These are phyloP conservation scores for Gallinago solitaria DNA, from an alignment of 2,797 vertebrate species.

Conservation along the genomic window DNA sequence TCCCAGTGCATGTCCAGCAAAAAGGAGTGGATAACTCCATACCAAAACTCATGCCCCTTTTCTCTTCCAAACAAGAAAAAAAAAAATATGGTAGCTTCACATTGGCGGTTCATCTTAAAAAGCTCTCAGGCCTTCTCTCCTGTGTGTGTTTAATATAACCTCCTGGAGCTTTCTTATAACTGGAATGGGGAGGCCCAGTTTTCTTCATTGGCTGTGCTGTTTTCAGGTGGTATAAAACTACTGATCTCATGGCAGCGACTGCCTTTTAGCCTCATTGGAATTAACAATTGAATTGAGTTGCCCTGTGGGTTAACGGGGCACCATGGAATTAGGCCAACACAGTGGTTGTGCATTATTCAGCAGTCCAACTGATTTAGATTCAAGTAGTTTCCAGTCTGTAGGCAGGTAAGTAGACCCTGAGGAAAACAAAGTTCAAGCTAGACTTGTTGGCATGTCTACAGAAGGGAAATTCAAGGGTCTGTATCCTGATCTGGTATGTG, in stretches of 20 bases:
- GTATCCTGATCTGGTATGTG: not conserved
- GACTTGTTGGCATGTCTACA: not conserved
- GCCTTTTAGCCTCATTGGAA: not conserved
- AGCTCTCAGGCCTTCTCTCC: not conserved
- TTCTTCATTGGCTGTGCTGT: not conserved
- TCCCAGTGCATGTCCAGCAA: not conserved
- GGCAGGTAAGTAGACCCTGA: not conserved
- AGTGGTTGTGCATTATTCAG: not conserved
- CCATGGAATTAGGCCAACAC: not conserved
- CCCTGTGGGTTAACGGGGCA: not conserved
- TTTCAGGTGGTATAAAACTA: not conserved
- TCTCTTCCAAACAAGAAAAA: not conserved
- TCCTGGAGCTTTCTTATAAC: not conserved
- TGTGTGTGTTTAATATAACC: not conserved
- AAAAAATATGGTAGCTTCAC: not conserved
- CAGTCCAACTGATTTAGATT: not conserved
- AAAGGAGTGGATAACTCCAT: not conserved
- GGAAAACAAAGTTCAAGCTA: constrained; percentile 16
- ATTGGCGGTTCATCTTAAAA: not conserved
- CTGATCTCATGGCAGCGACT: fast-evolving
- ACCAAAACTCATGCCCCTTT: not conserved
- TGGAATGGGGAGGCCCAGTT: not conserved
- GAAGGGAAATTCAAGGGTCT: not conserved
- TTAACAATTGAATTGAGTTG: not conserved
- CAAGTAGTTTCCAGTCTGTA: not conserved